Evolutionary conservation across 2,113 vertebrate genomes (phyloP).

Genomic region (Entelurus aequoreus): DNA sequence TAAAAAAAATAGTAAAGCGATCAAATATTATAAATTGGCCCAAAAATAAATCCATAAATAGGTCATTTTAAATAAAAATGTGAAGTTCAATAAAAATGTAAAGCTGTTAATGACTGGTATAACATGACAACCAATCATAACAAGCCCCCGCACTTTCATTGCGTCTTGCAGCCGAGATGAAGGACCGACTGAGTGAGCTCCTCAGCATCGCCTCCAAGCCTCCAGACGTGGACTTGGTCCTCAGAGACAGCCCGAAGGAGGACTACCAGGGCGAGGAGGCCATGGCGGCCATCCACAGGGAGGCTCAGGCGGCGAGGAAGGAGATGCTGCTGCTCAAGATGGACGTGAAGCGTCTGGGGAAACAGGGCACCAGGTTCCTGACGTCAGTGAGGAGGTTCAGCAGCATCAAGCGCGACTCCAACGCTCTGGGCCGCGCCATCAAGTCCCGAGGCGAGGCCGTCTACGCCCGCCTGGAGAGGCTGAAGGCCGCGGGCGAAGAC

Average conservation of each 20-base stretch:
- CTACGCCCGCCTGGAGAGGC: constrained; percentile 77
- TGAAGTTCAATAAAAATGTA: too few species aligned
- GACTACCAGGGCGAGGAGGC: constrained; percentile 74
- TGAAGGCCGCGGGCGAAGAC: constrained; percentile 72
- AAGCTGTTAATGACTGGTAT: too few species aligned
- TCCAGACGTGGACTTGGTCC: constrained; percentile 27
- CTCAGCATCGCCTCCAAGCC: constrained; percentile 57
- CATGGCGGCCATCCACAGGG: constrained; percentile 78
- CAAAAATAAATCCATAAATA: too few species aligned
- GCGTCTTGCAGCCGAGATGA: constrained; percentile 71
- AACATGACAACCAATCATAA: too few species aligned
- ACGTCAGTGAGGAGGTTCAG: constrained; percentile 93
- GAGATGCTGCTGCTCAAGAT: constrained; percentile 76
- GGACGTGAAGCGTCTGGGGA: constrained; percentile 84
- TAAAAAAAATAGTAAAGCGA: too few species aligned
- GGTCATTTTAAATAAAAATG: too few species aligned
- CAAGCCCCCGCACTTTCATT: too few species aligned
- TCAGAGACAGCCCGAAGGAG: constrained; percentile 17
- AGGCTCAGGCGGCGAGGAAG: constrained; percentile 78
- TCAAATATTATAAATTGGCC: too few species aligned
- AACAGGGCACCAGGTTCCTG: constrained; percentile 91
- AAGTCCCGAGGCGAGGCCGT: constrained; percentile 82
- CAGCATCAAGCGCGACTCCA: constrained; percentile 95
- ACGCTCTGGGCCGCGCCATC: constrained; percentile 85
- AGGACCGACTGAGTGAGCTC: constrained; percentile 83